Evolutionary conservation across 1,140 invertebrate species (phyloP).

Genomic region (Drosophila burlai): DNA sequence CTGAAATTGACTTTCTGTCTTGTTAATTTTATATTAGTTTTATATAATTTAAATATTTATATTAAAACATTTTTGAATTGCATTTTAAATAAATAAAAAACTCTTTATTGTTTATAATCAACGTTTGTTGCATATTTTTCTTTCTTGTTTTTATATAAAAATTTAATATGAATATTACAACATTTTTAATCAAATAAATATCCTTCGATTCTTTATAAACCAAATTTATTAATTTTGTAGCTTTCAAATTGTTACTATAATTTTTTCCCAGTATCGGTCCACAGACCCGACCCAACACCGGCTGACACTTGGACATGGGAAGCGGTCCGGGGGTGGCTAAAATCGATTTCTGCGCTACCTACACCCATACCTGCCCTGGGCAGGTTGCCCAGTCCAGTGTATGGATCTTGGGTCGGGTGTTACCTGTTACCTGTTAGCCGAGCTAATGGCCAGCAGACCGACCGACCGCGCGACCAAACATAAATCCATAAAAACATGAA

Average conservation of each 20-base stretch:
- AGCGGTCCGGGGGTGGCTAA: conserved; percentile 45
- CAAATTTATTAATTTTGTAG: background rate
- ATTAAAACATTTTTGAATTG: no score
- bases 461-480: conserved; percentile 63
- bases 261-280: conserved; percentile 13
- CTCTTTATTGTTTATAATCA: no score
- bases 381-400: conserved; percentile 3
- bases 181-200: no score
- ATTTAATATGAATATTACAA: no score
- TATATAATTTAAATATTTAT: no score
- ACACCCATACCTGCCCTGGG: conserved; percentile 8
- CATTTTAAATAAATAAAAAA: no score
- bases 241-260: background rate
- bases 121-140: no score
- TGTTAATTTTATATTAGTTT: no score
- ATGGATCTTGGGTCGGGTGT: conserved; percentile 27
- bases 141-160: no score
- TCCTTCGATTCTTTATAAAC: no score
- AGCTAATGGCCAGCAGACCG: conserved; percentile 65
- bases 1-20: no score
- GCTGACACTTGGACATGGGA: conserved; percentile 56
- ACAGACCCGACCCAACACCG: conserved; percentile 24
- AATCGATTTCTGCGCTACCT: conserved; percentile 51
- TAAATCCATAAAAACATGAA: conserved; percentile 80
- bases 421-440: conserved; percentile 58